Percentiles rank a stretch among this genome's conserved stretches.
Conservation (phyloP, 2,113 vertebrate species). For the Bubo bubo region DNA sequence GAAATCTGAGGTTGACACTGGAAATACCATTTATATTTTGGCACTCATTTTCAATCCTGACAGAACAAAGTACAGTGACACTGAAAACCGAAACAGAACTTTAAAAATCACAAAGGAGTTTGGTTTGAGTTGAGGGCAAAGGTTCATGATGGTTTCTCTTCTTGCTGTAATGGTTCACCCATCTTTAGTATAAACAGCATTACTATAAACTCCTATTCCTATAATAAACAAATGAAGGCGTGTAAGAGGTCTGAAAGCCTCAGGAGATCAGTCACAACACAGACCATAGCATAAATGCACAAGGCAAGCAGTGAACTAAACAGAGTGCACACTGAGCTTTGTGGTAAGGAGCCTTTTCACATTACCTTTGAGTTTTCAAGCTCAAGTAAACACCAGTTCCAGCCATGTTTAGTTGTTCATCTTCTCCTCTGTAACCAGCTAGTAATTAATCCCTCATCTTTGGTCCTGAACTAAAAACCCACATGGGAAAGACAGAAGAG, state of each 20-base stretch:
- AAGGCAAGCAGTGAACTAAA: not conserved
- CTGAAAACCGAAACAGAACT: constrained; percentile 39
- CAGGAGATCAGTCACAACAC: not conserved
- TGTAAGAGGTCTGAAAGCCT: constrained; percentile 7
- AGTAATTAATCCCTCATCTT: not conserved
- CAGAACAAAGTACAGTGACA: not conserved
- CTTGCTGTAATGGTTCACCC: not conserved
- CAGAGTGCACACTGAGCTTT: not conserved
- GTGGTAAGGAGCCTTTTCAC: not conserved
- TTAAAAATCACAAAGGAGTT: not conserved
- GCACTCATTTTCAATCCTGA: constrained; percentile 10
- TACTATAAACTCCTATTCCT: constrained; percentile 12
- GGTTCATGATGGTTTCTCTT: not conserved
- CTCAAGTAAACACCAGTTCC: not conserved
- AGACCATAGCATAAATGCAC: not conserved
- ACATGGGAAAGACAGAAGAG: not conserved
- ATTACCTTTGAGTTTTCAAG: not conserved
- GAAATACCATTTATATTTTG: constrained; percentile 38
- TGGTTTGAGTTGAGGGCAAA: constrained; percentile 36
- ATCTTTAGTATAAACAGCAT: constrained; percentile 47
- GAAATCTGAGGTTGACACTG: not conserved
- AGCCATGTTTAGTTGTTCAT: not conserved
- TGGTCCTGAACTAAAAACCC: not conserved
- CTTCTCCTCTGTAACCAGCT: not conserved
- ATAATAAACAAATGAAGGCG: constrained; percentile 5